Base-by-base conservation (phyloP, 2,888 invertebrate species). In the Scelioninae gen. 2 region DNA sequence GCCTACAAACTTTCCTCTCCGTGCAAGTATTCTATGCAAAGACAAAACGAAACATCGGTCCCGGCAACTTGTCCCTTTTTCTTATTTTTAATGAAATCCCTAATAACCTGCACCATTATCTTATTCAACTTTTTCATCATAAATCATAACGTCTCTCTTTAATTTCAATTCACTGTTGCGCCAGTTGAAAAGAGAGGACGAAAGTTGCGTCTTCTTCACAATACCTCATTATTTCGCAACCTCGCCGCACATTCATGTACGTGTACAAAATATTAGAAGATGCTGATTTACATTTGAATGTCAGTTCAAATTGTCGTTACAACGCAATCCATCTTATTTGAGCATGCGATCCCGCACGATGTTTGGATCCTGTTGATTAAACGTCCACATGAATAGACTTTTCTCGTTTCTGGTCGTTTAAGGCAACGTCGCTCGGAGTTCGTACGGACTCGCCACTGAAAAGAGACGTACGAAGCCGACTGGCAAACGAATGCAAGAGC, bases 361-460 rank as follows among this genome's bases (percentile, higher is more conserved):
- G 74, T 74, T 75, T 72, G 64, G 69, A 48, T 60, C 31, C 60
- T 68, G 80, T 78, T 83, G 81, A 83, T 83, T 82, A 83, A 82
- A 82, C 76, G 81, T 81, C 81, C 75, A 55, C 76, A 65, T 68
- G 75, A 76, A 78, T 73, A 73, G 76, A 77, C 74, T 78, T 76
- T 70, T 75, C 68, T 75, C 65, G 73, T 71, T 74, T 68, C 70
- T 73, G 74, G 74, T 70, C 76, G 70, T 72, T 74, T 74, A 71
- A 72, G 73, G 63, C 53, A 48, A 67, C 53, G 73, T 60, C 68
- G 69, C 45, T 50, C 65, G n/a, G 28, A 60, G 41, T 55, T 53
- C 63, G 50, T 65, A 53, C 61, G 71, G 57, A 61, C 55, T 55
- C 43, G 61, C 45, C 16, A 39, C 45, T 72, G 68, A 68, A 63